phyloP scores from a whole-genome alignment of 2,113 vertebrate genomes.

The Kobus ellipsiprymnus region DNA sequence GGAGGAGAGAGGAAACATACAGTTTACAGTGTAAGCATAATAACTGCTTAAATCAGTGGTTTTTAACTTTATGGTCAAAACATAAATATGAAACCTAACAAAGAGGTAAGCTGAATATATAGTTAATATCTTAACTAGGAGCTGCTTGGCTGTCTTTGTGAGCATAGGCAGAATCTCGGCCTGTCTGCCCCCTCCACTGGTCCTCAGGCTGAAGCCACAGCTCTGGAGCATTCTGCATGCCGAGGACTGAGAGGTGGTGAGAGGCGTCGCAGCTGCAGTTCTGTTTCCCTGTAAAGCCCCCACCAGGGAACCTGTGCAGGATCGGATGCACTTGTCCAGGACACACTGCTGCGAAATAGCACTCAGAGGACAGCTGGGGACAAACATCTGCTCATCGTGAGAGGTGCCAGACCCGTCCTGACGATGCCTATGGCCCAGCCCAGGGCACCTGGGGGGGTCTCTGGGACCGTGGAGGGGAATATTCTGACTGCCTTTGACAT shows the following conservation, averaged over 20 bases:
- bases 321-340: background rate
- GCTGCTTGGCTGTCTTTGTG: background rate
- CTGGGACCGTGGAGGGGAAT: background rate
- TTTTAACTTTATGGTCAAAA: background rate
- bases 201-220: background rate
- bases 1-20: background rate
- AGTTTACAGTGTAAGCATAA: background rate
- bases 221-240: rapidly evolving
- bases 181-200: background rate
- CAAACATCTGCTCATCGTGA: background rate
- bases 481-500: background rate
- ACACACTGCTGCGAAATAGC: background rate
- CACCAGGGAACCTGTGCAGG: too few relatives aligned
- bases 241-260: background rate
- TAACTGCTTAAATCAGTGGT: background rate
- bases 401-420: background rate
- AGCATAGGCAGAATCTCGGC: background rate
- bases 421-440: rapidly evolving
- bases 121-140: background rate
- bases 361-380: background rate
- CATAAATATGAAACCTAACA: background rate
- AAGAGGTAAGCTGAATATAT: background rate
- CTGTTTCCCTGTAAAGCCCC: background rate
- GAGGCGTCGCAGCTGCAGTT: rapidly evolving
- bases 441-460: too few relatives aligned